These are phyloP conservation scores for Pitta sordida DNA, from an alignment of 2,113 vertebrate species.

Conservation along the genomic window DNA sequence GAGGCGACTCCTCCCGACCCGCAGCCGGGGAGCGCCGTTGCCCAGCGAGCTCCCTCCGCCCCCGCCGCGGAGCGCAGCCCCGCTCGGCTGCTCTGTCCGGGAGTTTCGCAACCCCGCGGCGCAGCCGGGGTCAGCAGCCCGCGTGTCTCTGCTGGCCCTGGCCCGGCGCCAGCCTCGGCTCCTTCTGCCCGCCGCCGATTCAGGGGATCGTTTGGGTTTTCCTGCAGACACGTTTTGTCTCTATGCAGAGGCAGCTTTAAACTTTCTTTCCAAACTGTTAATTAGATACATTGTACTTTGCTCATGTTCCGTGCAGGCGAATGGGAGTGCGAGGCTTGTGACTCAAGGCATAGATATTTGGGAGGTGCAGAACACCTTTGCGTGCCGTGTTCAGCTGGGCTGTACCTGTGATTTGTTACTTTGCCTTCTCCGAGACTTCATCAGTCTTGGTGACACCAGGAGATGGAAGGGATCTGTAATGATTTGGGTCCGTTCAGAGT, in stretches of 20 bases:
- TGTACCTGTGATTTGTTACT: neutral
- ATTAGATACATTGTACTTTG: neutral
- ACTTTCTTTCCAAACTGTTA: constrained; percentile 40
- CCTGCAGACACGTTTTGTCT: neutral
- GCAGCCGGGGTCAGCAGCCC: neutral
- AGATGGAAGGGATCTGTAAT: neutral
- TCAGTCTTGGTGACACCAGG: neutral
- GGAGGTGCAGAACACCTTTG: neutral
- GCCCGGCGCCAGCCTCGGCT: neutral
- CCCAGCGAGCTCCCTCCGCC: neutral
- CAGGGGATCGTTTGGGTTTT: neutral
- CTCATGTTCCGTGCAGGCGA: neutral
- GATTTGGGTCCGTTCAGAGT: neutral
- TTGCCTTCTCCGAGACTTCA: neutral
- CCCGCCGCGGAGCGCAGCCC: neutral
- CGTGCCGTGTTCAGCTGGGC: neutral
- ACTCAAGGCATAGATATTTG: neutral
- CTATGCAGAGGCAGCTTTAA: neutral
- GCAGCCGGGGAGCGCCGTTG: neutral
- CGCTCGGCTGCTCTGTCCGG: neutral
- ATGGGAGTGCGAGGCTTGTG: neutral
- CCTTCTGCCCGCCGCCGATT: neutral
- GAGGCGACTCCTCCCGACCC: neutral
- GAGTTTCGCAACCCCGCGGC: neutral
- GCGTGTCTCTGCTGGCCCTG: neutral